Percentiles rank a stretch among this genome's conserved stretches.
Conservation (phyloP, 2,797 vertebrate genomes). For the Hapalemur alaotrensis region DNA sequence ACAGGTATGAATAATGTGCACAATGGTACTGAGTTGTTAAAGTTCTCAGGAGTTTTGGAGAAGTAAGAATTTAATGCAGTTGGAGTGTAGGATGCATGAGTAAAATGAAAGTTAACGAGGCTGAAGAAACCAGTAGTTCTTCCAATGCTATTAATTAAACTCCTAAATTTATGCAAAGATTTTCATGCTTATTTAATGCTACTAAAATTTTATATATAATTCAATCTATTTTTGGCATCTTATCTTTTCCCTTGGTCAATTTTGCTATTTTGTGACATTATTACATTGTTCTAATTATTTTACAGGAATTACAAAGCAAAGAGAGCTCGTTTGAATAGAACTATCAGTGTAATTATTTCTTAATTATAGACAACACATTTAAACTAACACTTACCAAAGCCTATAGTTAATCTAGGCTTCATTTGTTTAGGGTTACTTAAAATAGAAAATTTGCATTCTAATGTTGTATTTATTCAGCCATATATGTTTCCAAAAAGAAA, state of each 20-base stretch:
- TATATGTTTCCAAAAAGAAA: not conserved
- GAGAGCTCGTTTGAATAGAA: not conserved
- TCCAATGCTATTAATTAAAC: not conserved
- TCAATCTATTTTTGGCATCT: not conserved
- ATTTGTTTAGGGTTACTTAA: constrained; percentile 14
- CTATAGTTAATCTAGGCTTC: not conserved
- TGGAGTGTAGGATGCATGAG: not conserved
- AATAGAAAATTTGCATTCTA: constrained; percentile 31
- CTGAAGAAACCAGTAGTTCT: not conserved
- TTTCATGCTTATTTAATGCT: constrained; percentile 6
- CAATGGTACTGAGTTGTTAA: not conserved
- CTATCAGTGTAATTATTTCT: constrained; percentile 4
- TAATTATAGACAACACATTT: constrained; percentile 46
- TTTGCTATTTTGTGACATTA: constrained; percentile 3
- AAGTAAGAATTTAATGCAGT: not conserved
- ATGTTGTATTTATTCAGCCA: constrained; percentile 14
- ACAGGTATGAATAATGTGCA: not conserved
- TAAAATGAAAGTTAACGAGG: not conserved
- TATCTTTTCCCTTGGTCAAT: constrained; percentile 12
- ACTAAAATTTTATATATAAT: constrained; percentile 9
- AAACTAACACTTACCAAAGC: constrained; percentile 26
- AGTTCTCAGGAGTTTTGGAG: not conserved
- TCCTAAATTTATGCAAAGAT: not conserved
- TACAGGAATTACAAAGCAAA: not conserved
- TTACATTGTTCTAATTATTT: constrained; percentile 41